Conservation (phyloP, 1,140 invertebrate genomes). For the Macrobrachium nipponense region DNA sequence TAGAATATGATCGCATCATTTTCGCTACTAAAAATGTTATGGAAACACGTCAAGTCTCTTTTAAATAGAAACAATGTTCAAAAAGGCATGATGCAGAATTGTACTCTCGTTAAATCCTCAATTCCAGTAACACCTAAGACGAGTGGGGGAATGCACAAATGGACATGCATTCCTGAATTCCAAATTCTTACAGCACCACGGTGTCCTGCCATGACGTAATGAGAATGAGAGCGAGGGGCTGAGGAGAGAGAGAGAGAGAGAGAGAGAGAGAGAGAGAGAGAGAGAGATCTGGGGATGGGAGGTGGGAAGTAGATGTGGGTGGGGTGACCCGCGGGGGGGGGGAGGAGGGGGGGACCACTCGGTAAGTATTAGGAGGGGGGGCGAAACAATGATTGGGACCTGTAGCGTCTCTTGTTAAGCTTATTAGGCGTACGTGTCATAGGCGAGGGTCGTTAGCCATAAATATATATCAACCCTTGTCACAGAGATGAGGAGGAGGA, state of each 20-base stretch:
- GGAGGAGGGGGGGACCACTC: not conserved
- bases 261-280: slow-evolving; percentile 1
- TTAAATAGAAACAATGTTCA: no score
- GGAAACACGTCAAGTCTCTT: no score
- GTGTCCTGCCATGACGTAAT: no score
- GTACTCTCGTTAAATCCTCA: no score
- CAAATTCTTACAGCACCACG: no score
- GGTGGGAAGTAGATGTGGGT: not conserved
- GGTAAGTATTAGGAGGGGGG: not conserved
- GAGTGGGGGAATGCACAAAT: no score
- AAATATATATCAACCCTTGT: slow-evolving; percentile 5
- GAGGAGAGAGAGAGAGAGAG: not conserved
- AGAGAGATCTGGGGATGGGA: not conserved
- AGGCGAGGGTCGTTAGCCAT: slow-evolving; percentile 15
- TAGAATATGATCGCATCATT: no score
- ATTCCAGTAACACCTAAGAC: no score
- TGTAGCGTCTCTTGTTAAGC: slow-evolving; percentile 3
- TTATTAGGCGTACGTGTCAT: slow-evolving; percentile 21
- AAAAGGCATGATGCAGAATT: no score
- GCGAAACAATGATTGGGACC: not conserved
- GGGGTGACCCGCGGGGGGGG: not conserved
- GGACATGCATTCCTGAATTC: no score
- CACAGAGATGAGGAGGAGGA: not conserved
- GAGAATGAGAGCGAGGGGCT: slow-evolving; percentile 6
- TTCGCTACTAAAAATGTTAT: no score